Conservation (phyloP, 37 sponge, comb jelly and placozoan species). For the Geodia barretti region DNA sequence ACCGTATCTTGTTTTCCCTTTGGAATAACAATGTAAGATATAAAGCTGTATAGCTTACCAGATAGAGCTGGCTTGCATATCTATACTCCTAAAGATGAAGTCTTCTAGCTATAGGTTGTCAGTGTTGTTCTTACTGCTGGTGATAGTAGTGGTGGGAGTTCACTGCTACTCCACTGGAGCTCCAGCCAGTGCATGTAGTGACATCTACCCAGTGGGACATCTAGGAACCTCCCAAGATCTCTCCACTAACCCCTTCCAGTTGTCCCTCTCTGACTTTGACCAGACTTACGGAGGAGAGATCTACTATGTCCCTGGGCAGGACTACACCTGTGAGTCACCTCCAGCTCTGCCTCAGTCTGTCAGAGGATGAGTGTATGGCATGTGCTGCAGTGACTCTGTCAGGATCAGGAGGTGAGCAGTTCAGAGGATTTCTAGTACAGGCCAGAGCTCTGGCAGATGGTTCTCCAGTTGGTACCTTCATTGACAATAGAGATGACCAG, state of each 20-base stretch:
- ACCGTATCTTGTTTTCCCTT: too few relatives aligned
- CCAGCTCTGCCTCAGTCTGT: too few relatives aligned
- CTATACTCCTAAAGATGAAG: too few relatives aligned
- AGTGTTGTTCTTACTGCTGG: neutral
- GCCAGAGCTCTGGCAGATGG: neutral
- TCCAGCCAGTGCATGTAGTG: constrained; percentile 6
- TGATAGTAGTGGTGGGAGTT: neutral
- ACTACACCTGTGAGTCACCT: constrained; percentile 1
- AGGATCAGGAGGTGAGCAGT: neutral
- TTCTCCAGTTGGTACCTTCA: neutral
- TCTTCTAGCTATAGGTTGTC: too few relatives aligned
- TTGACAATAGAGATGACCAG: neutral
- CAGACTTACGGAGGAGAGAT: neutral
- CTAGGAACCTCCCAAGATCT: constrained; percentile 7
- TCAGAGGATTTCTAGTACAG: neutral
- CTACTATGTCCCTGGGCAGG: constrained; percentile 8
- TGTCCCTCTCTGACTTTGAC: constrained; percentile 6
- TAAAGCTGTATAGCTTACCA: too few relatives aligned
- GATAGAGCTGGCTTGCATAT: too few relatives aligned
- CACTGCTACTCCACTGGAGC: neutral
- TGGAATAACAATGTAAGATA: too few relatives aligned
- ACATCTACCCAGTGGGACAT: constrained; percentile 17
- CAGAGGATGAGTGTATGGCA: too few relatives aligned
- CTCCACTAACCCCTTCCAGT: constrained; percentile 5
- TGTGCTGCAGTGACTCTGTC: neutral